Percentiles rank a stretch among this genome's conserved stretches.
Evolutionary conservation across 2,797 vertebrate species (phyloP).

Genomic region (Luscinia luscinia): DNA sequence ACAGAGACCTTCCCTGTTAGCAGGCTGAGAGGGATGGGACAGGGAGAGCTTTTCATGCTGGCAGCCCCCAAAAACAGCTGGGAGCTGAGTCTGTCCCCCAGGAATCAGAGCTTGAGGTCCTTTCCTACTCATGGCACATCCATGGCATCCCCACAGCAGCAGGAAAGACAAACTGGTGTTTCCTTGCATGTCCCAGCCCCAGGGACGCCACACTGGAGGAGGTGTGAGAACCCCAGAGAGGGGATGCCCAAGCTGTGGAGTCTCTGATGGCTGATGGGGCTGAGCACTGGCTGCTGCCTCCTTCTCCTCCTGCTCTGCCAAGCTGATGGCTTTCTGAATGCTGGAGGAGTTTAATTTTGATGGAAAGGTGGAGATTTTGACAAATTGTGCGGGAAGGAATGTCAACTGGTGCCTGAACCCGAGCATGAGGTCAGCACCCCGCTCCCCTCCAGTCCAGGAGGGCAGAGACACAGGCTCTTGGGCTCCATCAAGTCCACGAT

Average conservation of each 20-base stretch:
- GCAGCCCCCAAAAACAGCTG: not conserved
- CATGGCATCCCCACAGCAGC: accelerated
- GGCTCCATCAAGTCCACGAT: not conserved
- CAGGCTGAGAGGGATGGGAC: not conserved
- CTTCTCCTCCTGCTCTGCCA: not conserved
- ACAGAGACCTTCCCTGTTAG: not conserved
- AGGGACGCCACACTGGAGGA: not conserved
- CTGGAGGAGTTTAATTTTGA: not conserved
- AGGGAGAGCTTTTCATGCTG: not conserved
- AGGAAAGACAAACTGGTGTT: not conserved
- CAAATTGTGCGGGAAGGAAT: not conserved
- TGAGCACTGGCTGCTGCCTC: accelerated
- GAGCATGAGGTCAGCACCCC: not conserved
- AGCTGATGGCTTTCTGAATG: not conserved
- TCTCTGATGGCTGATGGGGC: not conserved
- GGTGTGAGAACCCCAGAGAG: not conserved
- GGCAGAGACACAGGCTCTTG: not conserved
- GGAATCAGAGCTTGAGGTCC: not conserved
- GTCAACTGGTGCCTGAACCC: not conserved
- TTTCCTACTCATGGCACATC: not conserved
- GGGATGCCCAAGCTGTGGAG: not conserved
- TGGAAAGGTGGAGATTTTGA: not conserved
- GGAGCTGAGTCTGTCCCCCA: accelerated
- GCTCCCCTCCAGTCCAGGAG: accelerated
- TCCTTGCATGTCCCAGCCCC: accelerated